Conservation (phyloP, 2,797 vertebrate species). For the Sciaenops ocellatus region DNA sequence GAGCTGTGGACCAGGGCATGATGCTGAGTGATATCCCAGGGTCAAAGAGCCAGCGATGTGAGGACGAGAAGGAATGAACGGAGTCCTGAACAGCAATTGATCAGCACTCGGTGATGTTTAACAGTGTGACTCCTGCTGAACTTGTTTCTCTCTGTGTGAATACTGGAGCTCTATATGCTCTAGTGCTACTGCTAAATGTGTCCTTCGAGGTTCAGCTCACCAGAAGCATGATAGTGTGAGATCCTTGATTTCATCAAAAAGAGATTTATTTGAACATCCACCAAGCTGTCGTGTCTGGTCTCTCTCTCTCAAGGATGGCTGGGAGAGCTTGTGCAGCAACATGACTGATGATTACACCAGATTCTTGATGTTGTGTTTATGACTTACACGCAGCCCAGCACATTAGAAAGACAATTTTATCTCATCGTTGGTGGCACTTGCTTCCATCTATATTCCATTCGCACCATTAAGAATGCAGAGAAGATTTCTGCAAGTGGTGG, state of each 20-base stretch:
- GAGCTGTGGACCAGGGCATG: conserved; percentile 34
- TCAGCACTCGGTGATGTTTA: conserved; percentile 55
- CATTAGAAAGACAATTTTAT: conserved; percentile 41
- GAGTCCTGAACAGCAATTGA: conserved; percentile 55
- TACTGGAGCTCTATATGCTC: conserved; percentile 8
- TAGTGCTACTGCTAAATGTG: conserved; percentile 17
- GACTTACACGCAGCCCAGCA: conserved; percentile 33
- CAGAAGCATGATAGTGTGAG: conserved; percentile 18
- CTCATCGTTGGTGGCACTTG: conserved; percentile 9
- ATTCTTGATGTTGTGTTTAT: conserved; percentile 44
- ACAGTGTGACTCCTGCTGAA: conserved; percentile 44
- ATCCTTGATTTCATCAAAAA: conserved; percentile 46
- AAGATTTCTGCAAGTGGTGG: conserved; percentile 53
- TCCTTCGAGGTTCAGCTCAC: conserved; percentile 34
- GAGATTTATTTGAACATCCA: conserved; percentile 43
- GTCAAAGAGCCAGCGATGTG: conserved; percentile 63
- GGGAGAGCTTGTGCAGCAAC: conserved; percentile 11
- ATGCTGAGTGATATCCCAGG: conserved; percentile 54
- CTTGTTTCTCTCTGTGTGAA: conserved; percentile 18
- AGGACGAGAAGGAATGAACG: conserved; percentile 27
- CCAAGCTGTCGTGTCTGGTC: conserved; percentile 10
- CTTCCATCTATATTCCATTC: conserved; percentile 10
- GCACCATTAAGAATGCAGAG: conserved; percentile 56
- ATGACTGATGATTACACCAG: conserved; percentile 37
- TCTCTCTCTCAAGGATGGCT: conserved; percentile 8